phyloP scores from a whole-genome alignment of 2,888 invertebrate genomes.

The Lamellibrachia satsuma region DNA sequence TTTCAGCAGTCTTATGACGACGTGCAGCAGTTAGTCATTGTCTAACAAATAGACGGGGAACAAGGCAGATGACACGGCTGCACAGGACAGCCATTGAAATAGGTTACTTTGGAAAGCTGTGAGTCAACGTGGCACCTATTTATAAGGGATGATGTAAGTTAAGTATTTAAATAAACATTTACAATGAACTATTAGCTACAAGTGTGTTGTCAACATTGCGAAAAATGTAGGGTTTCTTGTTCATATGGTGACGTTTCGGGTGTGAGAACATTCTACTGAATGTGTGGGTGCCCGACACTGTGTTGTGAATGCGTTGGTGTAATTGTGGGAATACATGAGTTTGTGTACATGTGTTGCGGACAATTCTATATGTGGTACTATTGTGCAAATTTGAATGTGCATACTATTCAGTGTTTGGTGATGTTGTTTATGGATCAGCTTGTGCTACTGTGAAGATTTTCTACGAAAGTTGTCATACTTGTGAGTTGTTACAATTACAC shows the following conservation, averaged over 20 bases:
- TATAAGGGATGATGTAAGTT: constrained; percentile 12
- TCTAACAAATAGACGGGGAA: constrained; percentile 7
- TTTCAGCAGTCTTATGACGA: neutral
- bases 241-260: neutral
- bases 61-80: neutral
- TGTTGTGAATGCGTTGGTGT: neutral
- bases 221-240: neutral
- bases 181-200: neutral
- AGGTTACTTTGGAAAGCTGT: neutral
- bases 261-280: neutral
- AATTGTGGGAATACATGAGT: neutral
- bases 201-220: neutral
- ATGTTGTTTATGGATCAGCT: constrained; percentile 17
- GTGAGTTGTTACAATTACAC: neutral
- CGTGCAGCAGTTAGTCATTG: neutral
- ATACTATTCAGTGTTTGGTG: constrained; percentile 6
- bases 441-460: constrained; percentile 17
- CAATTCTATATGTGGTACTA: neutral
- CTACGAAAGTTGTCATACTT: neutral
- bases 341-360: neutral
- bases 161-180: constrained; percentile 17
- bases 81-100: neutral
- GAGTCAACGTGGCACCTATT: neutral
- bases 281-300: neutral
- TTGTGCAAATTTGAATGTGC: neutral